phyloP scores from a whole-genome alignment of 2,888 invertebrate species.

The Tholera decimalis region DNA sequence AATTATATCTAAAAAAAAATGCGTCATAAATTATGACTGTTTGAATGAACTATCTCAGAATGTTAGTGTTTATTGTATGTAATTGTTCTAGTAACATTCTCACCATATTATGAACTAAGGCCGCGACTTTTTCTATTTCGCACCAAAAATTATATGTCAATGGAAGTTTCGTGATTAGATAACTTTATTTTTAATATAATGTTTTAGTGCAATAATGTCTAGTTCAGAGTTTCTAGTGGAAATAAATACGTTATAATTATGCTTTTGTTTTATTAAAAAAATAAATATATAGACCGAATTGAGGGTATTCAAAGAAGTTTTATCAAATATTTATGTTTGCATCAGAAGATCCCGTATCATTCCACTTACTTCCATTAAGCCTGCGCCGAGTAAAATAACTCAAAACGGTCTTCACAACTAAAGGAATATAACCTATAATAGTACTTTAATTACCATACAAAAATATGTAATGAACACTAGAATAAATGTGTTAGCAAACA shows the following conservation, averaged over 20 bases:
- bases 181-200: constrained; percentile 69
- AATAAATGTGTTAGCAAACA: no score
- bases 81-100: constrained; percentile 46
- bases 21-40: constrained; percentile 39
- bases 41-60: constrained; percentile 39
- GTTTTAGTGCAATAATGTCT: constrained; percentile 81
- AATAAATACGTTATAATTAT: constrained; percentile 76
- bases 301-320: no score
- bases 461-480: no score
- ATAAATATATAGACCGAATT: no score
- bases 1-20: constrained; percentile 35
- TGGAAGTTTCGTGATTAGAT: constrained; percentile 66
- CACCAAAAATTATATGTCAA: constrained; percentile 75
- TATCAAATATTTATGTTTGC: no score
- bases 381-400: no score
- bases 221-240: constrained; percentile 79
- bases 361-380: no score
- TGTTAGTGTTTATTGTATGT: constrained; percentile 29
- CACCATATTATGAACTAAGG: constrained; percentile 36
- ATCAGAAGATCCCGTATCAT: no score
- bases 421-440: no score
- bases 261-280: constrained; percentile 50
- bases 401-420: no score
- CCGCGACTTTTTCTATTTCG: constrained; percentile 66
- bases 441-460: no score